A percentile compares a stretch with the other conserved stretches of the same genome.
Conservation (phyloP, 1,140 invertebrate species). For the Cheumatopsyche charites region DNA sequence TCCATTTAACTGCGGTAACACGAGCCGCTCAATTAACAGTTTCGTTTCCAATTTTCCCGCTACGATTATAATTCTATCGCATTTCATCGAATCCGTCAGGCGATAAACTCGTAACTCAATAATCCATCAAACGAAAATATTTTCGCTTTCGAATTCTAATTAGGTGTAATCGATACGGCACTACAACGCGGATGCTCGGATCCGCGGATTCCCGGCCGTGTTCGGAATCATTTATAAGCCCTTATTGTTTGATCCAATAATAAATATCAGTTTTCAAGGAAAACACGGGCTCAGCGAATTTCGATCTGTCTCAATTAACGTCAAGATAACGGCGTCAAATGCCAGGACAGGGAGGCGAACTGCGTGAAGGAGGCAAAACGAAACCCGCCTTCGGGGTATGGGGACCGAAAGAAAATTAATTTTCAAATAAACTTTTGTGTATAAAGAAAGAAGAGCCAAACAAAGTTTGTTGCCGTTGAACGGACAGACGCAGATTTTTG, state of each 20-base stretch:
- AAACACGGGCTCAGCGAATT: conserved; percentile 43
- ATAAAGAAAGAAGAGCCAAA: conserved; percentile 36
- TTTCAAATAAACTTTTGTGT: conserved; percentile 39
- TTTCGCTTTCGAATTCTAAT: conserved; percentile 24
- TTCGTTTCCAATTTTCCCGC: no score
- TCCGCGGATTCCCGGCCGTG: neutral
- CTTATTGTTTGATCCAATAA: conserved; percentile 40
- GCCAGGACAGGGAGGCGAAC: conserved; percentile 15
- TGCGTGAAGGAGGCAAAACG: neutral
- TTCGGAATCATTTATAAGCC: conserved; percentile 33
- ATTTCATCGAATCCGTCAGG: neutral
- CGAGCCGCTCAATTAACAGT: no score
- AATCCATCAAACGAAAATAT: conserved; percentile 8
- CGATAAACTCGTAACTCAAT: conserved; percentile 10
- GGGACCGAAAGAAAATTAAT: conserved; percentile 40
- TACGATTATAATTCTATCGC: neutral
- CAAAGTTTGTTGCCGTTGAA: conserved; percentile 26
- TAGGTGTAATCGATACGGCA: conserved; percentile 26
- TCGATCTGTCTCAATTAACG: conserved; percentile 49
- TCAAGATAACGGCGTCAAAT: conserved; percentile 43
- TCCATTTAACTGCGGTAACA: no score
- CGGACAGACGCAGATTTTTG: conserved; percentile 22
- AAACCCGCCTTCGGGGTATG: neutral
- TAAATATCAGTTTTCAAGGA: conserved; percentile 40
- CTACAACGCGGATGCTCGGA: conserved; percentile 16